These are phyloP conservation scores for Seladonia tumulorum DNA, from an alignment of 2,888 invertebrate species.

Conservation along the genomic window DNA sequence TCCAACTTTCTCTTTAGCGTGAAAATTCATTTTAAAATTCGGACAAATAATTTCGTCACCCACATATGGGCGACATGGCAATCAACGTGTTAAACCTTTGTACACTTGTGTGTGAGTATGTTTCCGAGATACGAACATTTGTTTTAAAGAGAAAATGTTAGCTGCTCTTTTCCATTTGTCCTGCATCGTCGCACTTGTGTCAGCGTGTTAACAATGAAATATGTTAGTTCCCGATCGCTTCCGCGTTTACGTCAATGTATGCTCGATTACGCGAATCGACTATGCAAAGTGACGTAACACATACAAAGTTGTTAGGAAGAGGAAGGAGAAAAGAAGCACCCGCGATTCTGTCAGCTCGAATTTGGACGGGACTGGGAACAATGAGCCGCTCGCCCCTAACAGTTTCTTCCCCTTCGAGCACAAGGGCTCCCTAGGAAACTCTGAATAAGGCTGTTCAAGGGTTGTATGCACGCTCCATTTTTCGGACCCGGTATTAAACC, in stretches of 20 bases:
- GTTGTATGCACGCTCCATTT: slow-evolving; percentile 31
- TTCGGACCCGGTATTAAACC: slow-evolving; percentile 12
- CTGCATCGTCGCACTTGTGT: background rate
- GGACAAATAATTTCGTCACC: too few species aligned
- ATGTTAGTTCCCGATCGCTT: background rate
- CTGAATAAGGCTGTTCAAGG: slow-evolving; percentile 40
- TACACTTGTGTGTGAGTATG: too few species aligned
- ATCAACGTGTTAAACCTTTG: too few species aligned
- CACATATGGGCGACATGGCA: too few species aligned
- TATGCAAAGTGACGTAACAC: background rate
- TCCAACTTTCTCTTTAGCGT: too few species aligned
- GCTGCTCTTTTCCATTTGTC: background rate
- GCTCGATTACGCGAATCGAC: background rate
- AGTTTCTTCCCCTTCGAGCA: slow-evolving; percentile 34
- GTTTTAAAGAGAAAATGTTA: too few species aligned
- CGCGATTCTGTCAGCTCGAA: slow-evolving; percentile 10
- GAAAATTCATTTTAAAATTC: too few species aligned
- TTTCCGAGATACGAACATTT: too few species aligned
- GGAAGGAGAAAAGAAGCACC: background rate
- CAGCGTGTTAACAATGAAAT: background rate
- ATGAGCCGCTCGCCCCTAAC: slow-evolving; percentile 28
- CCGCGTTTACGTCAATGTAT: background rate
- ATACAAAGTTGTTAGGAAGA: background rate
- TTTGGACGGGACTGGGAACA: slow-evolving; percentile 29
- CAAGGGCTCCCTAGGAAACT: slow-evolving; percentile 34